phyloP scores from a whole-genome alignment of 2,797 vertebrate species.

The Pseudotriccus pelzelni region DNA sequence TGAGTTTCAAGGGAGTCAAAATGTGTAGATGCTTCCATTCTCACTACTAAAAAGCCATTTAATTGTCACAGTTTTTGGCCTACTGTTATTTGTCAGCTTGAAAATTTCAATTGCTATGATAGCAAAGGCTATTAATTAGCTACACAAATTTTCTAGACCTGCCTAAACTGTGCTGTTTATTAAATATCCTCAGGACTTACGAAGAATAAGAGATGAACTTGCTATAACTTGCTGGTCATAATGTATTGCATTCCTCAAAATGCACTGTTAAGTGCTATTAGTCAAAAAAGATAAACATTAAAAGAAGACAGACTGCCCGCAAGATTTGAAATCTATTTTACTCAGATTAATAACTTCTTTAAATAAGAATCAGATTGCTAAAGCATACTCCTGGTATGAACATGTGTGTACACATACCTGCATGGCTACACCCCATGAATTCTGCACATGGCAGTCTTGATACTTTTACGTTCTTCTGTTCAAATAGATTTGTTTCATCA shows the following conservation, averaged over 20 bases:
- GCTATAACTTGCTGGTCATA: not conserved
- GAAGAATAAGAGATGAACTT: not conserved
- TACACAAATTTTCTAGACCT: not conserved
- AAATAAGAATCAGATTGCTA: not conserved
- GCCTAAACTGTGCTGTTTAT: not conserved
- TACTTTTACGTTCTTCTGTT: not conserved
- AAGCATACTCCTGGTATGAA: not conserved
- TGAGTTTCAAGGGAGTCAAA: not conserved
- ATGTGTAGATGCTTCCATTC: not conserved
- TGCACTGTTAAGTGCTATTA: not conserved
- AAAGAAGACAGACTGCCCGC: not conserved
- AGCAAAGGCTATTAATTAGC: not conserved
- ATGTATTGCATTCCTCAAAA: not conserved
- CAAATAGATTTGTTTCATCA: not conserved
- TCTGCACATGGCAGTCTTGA: not conserved
- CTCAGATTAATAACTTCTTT: not conserved
- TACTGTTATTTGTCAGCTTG: not conserved
- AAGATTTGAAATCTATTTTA: not conserved
- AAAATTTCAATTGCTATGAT: not conserved
- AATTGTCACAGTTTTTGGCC: not conserved
- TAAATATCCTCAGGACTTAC: not conserved
- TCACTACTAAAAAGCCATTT: not conserved
- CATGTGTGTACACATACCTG: not conserved
- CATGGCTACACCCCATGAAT: not conserved
- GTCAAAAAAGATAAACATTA: not conserved